A percentile compares a stretch with the other conserved stretches of the same genome.
Evolutionary conservation across 2,113 vertebrate species (phyloP).

Genomic region (Grallaria varia): DNA sequence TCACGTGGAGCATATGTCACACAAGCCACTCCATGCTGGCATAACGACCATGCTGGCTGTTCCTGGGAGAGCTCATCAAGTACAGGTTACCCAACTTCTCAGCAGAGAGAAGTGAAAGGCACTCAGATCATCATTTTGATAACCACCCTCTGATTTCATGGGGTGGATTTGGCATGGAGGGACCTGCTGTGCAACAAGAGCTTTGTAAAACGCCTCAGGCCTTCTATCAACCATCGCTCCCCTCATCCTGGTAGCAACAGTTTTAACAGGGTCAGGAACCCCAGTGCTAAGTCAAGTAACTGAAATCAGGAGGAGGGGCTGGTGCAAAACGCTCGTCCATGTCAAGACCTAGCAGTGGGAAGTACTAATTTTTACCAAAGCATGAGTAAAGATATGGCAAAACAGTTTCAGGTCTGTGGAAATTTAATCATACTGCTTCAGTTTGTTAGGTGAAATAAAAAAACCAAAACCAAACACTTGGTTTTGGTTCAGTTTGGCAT

Average conservation of each 20-base stretch:
- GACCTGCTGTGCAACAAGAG: background rate
- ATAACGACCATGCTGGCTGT: rapidly evolving
- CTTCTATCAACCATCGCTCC: background rate
- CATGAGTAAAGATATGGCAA: background rate
- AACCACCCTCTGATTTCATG: background rate
- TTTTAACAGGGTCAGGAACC: background rate
- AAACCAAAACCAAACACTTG: background rate
- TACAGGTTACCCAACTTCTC: background rate
- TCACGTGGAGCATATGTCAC: background rate
- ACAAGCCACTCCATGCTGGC: background rate
- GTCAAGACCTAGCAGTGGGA: background rate
- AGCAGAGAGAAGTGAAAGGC: background rate
- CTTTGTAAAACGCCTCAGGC: background rate
- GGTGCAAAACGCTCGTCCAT: background rate
- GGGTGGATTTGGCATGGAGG: background rate
- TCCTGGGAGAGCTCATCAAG: background rate
- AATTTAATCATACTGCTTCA: background rate
- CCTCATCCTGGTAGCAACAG: background rate
- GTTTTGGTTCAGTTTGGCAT: background rate
- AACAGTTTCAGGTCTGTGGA: background rate
- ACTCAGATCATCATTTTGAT: background rate
- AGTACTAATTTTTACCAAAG: background rate
- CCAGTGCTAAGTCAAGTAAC: background rate
- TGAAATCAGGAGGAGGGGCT: background rate
- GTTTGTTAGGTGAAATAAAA: background rate